These are phyloP conservation scores for Hycleus cichorii DNA, from an alignment of 1,140 invertebrate genomes.

Conservation along the genomic window DNA sequence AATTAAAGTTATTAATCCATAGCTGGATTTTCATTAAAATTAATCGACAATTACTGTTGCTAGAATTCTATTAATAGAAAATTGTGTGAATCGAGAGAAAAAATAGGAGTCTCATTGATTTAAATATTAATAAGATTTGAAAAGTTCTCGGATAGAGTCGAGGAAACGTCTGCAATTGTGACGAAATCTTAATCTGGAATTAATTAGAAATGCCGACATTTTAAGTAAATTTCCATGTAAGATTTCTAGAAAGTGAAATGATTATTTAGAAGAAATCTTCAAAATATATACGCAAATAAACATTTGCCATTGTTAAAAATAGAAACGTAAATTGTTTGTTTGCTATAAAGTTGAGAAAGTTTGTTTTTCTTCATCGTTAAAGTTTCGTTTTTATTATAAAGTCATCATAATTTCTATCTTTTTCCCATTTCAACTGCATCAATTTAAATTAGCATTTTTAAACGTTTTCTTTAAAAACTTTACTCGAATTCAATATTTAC, in stretches of 20 bases:
- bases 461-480: constrained; percentile 16
- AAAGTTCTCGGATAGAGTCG: not conserved
- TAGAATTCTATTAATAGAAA: not conserved
- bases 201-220: constrained; percentile 5
- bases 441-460: constrained; percentile 22
- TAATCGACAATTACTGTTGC: not conserved
- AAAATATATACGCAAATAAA: no score
- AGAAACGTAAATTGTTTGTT: no score
- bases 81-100: not conserved
- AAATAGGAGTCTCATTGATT: not conserved
- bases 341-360: no score
- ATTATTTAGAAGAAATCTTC: no score
- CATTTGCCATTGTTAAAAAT: no score
- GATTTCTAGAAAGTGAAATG: no score
- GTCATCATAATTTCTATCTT: constrained; percentile 1
- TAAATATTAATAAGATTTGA: not conserved
- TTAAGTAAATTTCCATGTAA: constrained; percentile 9
- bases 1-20: not conserved
- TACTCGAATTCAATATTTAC: constrained; percentile 17
- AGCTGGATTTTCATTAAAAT: not conserved
- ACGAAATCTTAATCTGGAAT: not conserved
- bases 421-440: constrained; percentile 3
- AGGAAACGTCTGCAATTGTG: not conserved
- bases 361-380: no score
- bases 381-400: not conserved